Conservation (phyloP, 2,888 invertebrate genomes). For the Orthosia cruda region DNA sequence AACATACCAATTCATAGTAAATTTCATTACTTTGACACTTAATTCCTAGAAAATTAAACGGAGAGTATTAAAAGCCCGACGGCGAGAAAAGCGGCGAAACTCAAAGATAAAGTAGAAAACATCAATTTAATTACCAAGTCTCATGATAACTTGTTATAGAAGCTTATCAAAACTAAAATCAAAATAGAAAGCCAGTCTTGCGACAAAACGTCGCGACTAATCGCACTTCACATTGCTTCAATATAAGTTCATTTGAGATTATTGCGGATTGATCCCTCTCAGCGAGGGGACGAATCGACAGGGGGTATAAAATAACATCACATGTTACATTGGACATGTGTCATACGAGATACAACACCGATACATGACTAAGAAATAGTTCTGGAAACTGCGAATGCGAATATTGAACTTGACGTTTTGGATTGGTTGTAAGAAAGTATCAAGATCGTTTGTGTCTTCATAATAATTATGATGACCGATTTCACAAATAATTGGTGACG, state of each 20-base stretch:
- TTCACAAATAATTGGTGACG: not conserved
- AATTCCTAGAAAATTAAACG: not conserved
- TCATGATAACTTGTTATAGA: not conserved
- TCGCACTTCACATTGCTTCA: constrained; percentile 27
- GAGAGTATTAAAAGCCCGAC: not conserved
- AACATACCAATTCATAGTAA: not conserved
- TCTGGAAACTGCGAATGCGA: constrained; percentile 24
- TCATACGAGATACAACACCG: constrained; percentile 25
- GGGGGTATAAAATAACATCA: constrained; percentile 39
- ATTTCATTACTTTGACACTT: not conserved
- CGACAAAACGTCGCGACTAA: constrained; percentile 21
- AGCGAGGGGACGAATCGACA: constrained; percentile 7
- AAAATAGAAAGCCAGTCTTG: constrained; percentile 7
- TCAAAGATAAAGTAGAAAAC: not conserved
- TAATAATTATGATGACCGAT: not conserved
- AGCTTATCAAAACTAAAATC: constrained; percentile 19
- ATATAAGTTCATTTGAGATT: constrained; percentile 49
- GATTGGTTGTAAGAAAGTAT: constrained; percentile 7
- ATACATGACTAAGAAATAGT: constrained; percentile 40
- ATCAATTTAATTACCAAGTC: not conserved
- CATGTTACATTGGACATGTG: constrained; percentile 52
- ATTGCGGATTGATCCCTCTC: constrained; percentile 41
- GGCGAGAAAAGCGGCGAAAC: not conserved
- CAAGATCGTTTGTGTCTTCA: not conserved
- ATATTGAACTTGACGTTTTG: constrained; percentile 11